phyloP scores from a whole-genome alignment of 2,797 vertebrate genomes.

The Gallinago nigripennis region DNA sequence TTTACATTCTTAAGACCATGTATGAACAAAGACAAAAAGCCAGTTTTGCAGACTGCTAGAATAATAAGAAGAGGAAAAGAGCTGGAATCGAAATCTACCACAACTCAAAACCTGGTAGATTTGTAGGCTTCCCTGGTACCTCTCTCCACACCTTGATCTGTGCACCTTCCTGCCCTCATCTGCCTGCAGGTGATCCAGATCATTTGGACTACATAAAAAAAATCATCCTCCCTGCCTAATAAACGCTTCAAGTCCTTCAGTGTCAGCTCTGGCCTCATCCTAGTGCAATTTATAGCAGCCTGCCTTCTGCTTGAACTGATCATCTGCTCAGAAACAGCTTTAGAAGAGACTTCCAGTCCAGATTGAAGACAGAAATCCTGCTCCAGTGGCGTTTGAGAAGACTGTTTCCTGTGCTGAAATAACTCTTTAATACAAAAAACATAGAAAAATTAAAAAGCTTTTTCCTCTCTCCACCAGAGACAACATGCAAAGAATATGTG shows the following conservation, averaged over 20 bases:
- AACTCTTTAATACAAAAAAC: neutral
- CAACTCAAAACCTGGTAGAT: neutral
- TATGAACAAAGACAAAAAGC: neutral
- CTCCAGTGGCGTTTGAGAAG: neutral
- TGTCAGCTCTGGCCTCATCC: neutral
- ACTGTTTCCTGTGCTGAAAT: neutral
- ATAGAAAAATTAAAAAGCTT: neutral
- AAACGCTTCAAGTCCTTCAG: neutral
- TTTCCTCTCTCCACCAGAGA: neutral
- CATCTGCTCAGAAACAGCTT: neutral
- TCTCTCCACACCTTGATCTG: rapidly evolving
- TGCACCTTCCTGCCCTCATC: neutral
- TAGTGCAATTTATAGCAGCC: neutral
- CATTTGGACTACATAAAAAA: neutral
- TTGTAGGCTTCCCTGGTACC: neutral
- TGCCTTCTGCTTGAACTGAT: neutral
- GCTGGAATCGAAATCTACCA: neutral
- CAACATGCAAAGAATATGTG: neutral
- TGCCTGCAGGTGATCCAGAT: neutral
- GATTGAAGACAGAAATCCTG: neutral
- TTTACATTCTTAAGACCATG: neutral
- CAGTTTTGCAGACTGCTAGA: neutral
- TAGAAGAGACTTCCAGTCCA: neutral
- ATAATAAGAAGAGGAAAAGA: neutral
- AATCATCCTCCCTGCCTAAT: neutral